Evolutionary conservation across 2,888 invertebrate genomes (phyloP).

Genomic region (Blastobasis lacticolella): DNA sequence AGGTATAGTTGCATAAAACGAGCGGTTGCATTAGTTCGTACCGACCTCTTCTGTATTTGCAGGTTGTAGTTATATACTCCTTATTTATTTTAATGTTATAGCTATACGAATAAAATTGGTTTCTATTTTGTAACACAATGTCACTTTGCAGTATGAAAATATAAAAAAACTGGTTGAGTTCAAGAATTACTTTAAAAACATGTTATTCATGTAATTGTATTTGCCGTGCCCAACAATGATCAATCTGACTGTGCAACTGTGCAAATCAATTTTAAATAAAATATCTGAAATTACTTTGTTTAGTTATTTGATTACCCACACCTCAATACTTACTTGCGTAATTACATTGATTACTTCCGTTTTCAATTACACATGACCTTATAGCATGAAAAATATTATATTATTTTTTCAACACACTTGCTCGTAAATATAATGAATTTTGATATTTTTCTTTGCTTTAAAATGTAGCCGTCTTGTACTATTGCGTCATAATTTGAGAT

Average conservation of each 20-base stretch:
- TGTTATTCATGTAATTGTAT: slow-evolving; percentile 45
- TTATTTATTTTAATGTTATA: slow-evolving; percentile 71
- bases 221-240: slow-evolving; percentile 49
- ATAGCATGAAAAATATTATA: no score
- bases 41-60: slow-evolving; percentile 53
- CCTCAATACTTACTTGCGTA: no score
- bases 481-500: no score
- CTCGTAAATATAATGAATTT: no score
- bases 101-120: slow-evolving; percentile 51
- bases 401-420: no score
- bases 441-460: no score
- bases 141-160: slow-evolving; percentile 1
- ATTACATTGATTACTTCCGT: no score
- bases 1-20: slow-evolving; percentile 30
- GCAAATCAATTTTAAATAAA: slow-evolving; percentile 68
- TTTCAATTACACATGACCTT: no score
- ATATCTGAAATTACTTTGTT: slow-evolving; percentile 47
- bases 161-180: background rate
- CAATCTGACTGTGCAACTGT: slow-evolving; percentile 57
- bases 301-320: background rate
- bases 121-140: slow-evolving; percentile 23
- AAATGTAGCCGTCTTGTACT: no score
- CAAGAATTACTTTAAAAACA: slow-evolving; percentile 16
- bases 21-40: slow-evolving; percentile 66
- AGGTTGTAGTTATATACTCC: slow-evolving; percentile 67